phyloP scores from a whole-genome alignment of 1,140 invertebrate genomes.

The Caenorhabditis inopinata region DNA sequence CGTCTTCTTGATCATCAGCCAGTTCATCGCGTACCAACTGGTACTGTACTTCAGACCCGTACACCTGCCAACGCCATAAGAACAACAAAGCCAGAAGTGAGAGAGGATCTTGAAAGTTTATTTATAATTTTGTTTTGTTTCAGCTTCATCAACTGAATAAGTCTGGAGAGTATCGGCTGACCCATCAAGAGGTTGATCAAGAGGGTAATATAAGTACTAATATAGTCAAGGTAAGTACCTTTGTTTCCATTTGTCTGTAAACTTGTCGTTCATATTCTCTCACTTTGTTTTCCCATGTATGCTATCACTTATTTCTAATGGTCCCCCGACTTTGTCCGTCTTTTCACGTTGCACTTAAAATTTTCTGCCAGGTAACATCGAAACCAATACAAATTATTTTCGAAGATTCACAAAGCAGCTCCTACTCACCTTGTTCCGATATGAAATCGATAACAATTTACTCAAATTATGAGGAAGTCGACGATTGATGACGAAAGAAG shows the following conservation, averaged over 20 bases:
- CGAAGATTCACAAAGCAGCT: conserved; percentile 11
- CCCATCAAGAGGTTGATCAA: conserved; percentile 84
- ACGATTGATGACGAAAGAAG: neutral
- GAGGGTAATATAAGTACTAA: conserved; percentile 88
- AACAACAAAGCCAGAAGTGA: conserved; percentile 22
- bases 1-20: conserved; percentile 88
- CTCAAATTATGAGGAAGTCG: conserved; percentile 12
- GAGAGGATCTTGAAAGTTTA: conserved; percentile 7
- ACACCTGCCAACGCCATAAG: conserved; percentile 30
- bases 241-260: neutral
- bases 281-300: neutral
- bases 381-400: neutral
- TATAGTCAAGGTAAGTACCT: conserved; percentile 77
- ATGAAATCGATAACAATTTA: conserved; percentile 12
- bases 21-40: conserved; percentile 68
- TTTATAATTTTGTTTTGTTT: conserved; percentile 65
- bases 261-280: neutral
- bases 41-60: conserved; percentile 28
- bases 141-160: conserved; percentile 76
- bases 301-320: neutral
- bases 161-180: conserved; percentile 83
- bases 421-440: conserved; percentile 1
- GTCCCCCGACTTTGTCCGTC: neutral
- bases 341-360: neutral
- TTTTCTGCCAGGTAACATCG: neutral